Evolutionary conservation across 2,888 invertebrate genomes (phyloP).

Genomic region (Gastrophysa polygoni): DNA sequence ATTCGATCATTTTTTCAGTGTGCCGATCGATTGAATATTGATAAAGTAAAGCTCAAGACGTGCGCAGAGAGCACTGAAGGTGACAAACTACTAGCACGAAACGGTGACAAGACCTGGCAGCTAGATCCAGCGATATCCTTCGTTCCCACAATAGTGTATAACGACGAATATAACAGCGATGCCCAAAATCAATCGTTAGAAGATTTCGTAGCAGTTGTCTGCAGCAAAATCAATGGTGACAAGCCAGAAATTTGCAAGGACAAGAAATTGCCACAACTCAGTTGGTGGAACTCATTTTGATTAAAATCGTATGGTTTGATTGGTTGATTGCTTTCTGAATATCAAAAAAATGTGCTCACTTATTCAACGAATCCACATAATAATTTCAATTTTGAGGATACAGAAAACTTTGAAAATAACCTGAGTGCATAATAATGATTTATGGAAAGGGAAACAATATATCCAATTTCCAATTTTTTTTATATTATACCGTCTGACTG

Average conservation of each 20-base stretch:
- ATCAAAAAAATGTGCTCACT: too few relatives aligned
- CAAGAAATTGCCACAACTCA: slow-evolving; percentile 15
- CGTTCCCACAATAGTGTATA: slow-evolving; percentile 57
- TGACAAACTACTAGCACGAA: slow-evolving; percentile 23
- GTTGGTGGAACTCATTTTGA: neutral
- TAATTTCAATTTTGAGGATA: too few relatives aligned
- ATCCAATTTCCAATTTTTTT: too few relatives aligned
- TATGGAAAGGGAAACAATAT: too few relatives aligned
- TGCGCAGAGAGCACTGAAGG: slow-evolving; percentile 26
- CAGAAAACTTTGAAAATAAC: too few relatives aligned
- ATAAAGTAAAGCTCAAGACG: slow-evolving; percentile 14
- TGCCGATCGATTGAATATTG: slow-evolving; percentile 17
- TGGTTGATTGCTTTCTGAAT: too few relatives aligned
- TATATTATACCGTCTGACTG: too few relatives aligned
- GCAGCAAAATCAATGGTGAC: slow-evolving; percentile 25
- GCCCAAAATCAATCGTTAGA: slow-evolving; percentile 32
- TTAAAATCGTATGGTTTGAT: neutral
- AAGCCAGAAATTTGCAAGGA: slow-evolving; percentile 32
- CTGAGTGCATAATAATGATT: too few relatives aligned
- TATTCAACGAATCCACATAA: too few relatives aligned
- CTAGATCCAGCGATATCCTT: slow-evolving; percentile 49
- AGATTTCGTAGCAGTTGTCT: slow-evolving; percentile 41
- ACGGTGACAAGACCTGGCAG: slow-evolving; percentile 38
- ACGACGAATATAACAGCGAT: slow-evolving; percentile 45
- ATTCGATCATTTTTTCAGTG: slow-evolving; percentile 32